These are phyloP conservation scores for Pheosia tremula DNA, from an alignment of 2,888 invertebrate species.

Conservation along the genomic window DNA sequence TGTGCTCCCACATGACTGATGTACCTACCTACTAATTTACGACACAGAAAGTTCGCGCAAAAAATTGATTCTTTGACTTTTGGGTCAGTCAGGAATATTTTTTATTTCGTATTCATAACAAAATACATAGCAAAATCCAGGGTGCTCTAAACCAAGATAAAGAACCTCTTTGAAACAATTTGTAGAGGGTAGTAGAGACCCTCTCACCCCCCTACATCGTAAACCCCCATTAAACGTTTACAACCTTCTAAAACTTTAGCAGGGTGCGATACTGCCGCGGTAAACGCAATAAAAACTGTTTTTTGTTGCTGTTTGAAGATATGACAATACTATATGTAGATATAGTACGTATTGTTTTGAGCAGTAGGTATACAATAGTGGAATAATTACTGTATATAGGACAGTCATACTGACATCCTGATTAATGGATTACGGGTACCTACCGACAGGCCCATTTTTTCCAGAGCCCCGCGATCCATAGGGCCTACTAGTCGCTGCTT, in stretches of 20 bases:
- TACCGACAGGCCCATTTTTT: too few relatives aligned
- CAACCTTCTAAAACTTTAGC: constrained; percentile 57
- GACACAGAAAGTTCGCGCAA: too few relatives aligned
- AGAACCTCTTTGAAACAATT: constrained; percentile 45
- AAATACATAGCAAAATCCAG: background rate
- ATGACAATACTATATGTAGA: constrained; percentile 14
- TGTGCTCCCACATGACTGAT: too few relatives aligned
- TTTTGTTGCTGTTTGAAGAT: constrained; percentile 46
- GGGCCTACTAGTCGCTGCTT: too few relatives aligned
- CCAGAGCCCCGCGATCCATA: too few relatives aligned
- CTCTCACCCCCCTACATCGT: constrained; percentile 42
- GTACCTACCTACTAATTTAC: too few relatives aligned
- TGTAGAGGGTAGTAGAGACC: constrained; percentile 15
- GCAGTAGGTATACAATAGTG: background rate
- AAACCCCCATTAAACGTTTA: constrained; percentile 78
- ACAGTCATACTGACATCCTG: too few relatives aligned
- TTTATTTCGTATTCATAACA: too few relatives aligned
- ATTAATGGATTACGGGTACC: too few relatives aligned
- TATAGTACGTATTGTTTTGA: background rate
- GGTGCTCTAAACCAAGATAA: constrained; percentile 32
- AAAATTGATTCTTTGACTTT: too few relatives aligned
- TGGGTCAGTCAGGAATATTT: too few relatives aligned
- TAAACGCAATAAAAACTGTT: constrained; percentile 45
- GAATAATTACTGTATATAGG: background rate
- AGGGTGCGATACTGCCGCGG: constrained; percentile 43